Evolutionary conservation across 2,888 invertebrate genomes (phyloP), one percentile per base, ranked within the genome.

Genomic region (Adelphocoris suturalis): DNA sequence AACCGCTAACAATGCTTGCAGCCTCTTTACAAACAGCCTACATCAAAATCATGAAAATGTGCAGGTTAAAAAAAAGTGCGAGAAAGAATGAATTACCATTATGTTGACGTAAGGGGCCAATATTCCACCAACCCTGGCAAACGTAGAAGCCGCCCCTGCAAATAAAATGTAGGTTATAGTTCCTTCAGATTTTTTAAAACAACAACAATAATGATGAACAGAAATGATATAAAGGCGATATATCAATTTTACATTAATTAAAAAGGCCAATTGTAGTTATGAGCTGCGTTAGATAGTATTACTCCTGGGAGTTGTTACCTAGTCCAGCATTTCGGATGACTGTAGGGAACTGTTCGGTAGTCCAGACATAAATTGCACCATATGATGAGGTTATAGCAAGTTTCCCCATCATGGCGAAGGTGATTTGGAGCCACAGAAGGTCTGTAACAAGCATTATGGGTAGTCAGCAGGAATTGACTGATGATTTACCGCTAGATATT

Each of bases 271-370:
- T 37, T 37, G 37, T 37, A 4, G 37, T 4, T 37, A 7, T 4
- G 37, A 37, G 37, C 37, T 37, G 37, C 7, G 37, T 37, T 37
- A 2, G 2, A 7, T 7, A 37, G 2, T 37, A 37, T 37, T 37
- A 4, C 7, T 37, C 3, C 37, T 37, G 3, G 3, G 7, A 37
- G 37, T 37, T 37, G 78, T 76, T 16, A 89, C 89, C 96, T 75
- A 96, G 93, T 47, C 95, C 95, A 61, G 95, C 95, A 92, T 95
- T 96, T 91, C 96, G 93, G 75, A 96, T 95, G 19, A 96, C 96
- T 11, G 96, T 96, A 19, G 96, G 96, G 92, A 96, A 96, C 92
- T 96, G 96, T 93, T 96, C 96, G 0, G 96, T 96, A 0, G 96
- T 95, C 92, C 96, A 96, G 82, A 96, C 95, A 92, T 96, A 96